These are phyloP conservation scores for Myopa tessellatipennis DNA, from an alignment of 2,888 invertebrate genomes.

Conservation along the genomic window DNA sequence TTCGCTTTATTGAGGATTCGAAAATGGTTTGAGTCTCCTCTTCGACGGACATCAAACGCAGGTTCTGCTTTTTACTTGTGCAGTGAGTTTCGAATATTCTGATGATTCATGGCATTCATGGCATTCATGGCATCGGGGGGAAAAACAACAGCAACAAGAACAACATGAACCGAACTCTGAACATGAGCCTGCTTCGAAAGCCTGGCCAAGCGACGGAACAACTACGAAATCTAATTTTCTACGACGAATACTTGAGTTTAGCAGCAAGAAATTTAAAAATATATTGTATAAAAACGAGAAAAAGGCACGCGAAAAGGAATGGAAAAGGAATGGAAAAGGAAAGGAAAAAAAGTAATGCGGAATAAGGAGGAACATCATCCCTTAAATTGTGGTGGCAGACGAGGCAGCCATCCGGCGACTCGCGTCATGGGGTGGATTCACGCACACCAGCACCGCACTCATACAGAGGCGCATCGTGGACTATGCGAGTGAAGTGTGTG, in stretches of 20 bases:
- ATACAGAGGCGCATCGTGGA: neutral
- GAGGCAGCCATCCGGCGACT: conserved; percentile 18
- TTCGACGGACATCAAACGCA: too few relatives aligned
- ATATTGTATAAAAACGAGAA: neutral
- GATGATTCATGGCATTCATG: neutral
- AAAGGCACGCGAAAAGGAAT: neutral
- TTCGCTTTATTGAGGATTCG: too few relatives aligned
- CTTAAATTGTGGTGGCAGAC: conserved; percentile 19
- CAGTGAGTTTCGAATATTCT: neutral
- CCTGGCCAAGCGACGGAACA: neutral
- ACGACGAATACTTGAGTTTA: neutral
- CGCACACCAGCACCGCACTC: neutral
- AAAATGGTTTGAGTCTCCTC: too few relatives aligned
- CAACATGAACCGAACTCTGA: neutral
- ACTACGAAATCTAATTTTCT: conserved; percentile 35
- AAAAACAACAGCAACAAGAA: conserved; percentile 20
- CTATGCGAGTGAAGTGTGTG: neutral
- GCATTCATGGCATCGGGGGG: too few relatives aligned
- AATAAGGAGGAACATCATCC: conserved; percentile 17
- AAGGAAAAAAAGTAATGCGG: conserved; percentile 18
- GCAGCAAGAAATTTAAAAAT: conserved; percentile 6
- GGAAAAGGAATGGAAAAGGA: conserved; percentile 4
- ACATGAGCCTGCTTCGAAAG: conserved; percentile 11
- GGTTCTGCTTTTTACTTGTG: neutral
- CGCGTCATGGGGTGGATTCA: conserved; percentile 38